Evolutionary conservation across 2,888 invertebrate species (phyloP).

Genomic region (Meteorus colon): DNA sequence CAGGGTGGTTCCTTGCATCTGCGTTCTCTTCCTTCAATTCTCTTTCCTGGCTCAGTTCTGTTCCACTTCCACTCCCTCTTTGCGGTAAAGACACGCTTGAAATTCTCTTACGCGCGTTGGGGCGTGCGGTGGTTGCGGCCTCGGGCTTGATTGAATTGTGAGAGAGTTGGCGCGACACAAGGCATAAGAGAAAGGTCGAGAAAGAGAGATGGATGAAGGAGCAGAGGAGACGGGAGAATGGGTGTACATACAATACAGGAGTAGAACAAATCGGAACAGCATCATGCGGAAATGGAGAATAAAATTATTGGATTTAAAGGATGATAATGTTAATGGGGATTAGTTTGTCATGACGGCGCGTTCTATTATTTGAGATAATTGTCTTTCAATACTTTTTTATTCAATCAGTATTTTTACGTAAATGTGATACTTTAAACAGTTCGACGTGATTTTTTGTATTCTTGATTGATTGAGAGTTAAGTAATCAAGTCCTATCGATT

Average conservation of each 20-base stretch:
- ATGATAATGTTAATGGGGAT: no score
- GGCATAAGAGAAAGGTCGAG: neutral
- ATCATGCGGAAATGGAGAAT: neutral
- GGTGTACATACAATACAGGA: neutral
- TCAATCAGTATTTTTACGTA: no score
- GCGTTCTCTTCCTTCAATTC: constrained; percentile 13
- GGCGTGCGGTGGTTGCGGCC: constrained; percentile 14
- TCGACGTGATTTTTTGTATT: no score
- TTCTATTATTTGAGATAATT: no score
- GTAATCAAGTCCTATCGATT: no score
- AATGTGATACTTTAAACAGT: no score
- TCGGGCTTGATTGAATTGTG: constrained; percentile 32
- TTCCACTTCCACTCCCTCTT: neutral
- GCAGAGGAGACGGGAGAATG: neutral
- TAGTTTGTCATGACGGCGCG: no score
- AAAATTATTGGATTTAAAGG: neutral
- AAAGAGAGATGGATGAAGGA: no score
- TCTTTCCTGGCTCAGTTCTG: constrained; percentile 6
- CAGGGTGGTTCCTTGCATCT: constrained; percentile 16
- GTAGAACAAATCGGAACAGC: neutral
- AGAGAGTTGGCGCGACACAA: constrained; percentile 8
- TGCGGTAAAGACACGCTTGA: constrained; percentile 42
- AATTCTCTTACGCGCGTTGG: constrained; percentile 40
- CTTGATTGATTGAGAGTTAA: no score
- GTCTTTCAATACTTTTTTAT: no score